Evolutionary conservation across 23 tunicate genomes (phyloP).

Genomic region (Halocynthia aurantium): DNA sequence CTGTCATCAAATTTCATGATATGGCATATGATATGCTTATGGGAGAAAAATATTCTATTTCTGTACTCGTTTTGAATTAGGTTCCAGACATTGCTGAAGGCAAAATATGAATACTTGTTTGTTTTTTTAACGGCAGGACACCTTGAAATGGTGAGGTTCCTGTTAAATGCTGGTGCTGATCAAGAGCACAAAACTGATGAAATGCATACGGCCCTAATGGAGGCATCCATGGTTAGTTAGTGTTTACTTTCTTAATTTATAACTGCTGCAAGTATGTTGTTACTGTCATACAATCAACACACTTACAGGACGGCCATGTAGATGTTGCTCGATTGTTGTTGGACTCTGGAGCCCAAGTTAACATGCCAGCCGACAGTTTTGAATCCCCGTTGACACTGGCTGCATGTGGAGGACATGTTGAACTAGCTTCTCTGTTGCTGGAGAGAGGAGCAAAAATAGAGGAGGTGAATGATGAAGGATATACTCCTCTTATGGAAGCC

Average conservation of each 20-base stretch:
- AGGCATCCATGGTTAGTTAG: conserved; percentile 87
- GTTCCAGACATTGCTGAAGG: no score
- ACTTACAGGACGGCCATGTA: conserved; percentile 90
- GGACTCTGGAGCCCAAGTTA: conserved; percentile 90
- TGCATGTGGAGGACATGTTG: conserved; percentile 98
- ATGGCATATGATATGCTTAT: no score
- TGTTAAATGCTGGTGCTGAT: conserved; percentile 92
- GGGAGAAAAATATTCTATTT: no score
- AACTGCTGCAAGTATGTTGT: not conserved
- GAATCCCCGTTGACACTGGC: conserved; percentile 98
- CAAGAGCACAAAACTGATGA: conserved; percentile 99
- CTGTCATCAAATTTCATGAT: no score
- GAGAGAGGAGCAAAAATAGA: conserved; percentile 87
- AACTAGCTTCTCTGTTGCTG: conserved; percentile 77
- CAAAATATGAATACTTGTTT: not conserved
- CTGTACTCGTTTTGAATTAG: no score
- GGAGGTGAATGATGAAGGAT: conserved; percentile 98
- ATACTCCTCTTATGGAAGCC: conserved; percentile 93
- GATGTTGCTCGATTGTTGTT: conserved; percentile 87
- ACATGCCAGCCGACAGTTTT: conserved; percentile 98
- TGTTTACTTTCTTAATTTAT: not conserved
- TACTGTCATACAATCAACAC: not conserved
- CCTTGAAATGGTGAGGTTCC: conserved; percentile 87
- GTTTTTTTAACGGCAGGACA: conserved; percentile 49
- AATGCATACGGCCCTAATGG: conserved; percentile 99